A percentile compares a stretch with the other conserved stretches of the same genome.
These are phyloP conservation scores for Aporophyla lueneburgensis DNA, from an alignment of 2,888 invertebrate genomes.

Conservation along the genomic window DNA sequence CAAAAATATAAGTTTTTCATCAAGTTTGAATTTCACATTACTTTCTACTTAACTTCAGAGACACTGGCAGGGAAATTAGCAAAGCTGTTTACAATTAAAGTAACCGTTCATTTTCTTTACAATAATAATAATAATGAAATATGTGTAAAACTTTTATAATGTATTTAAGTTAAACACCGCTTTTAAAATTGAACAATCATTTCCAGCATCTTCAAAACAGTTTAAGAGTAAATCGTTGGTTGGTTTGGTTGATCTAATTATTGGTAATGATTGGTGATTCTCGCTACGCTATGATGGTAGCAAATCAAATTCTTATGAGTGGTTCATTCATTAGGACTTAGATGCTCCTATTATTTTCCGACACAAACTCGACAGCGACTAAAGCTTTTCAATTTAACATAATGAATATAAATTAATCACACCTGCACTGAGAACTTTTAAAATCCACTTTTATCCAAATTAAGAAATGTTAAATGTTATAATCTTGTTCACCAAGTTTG, in stretches of 20 bases:
- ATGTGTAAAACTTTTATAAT: not conserved
- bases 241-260: too few species aligned
- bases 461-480: slow-evolving; percentile 61
- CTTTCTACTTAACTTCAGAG: not conserved
- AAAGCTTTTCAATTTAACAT: slow-evolving; percentile 1
- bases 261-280: slow-evolving; percentile 6
- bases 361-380: not conserved
- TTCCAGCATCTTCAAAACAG: not conserved
- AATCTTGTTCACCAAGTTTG: slow-evolving; percentile 76
- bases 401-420: slow-evolving; percentile 47
- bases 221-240: not conserved
- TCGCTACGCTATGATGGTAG: slow-evolving; percentile 5
- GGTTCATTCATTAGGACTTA: slow-evolving; percentile 6
- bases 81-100: not conserved
- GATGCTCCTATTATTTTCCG: slow-evolving; percentile 6
- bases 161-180: not conserved
- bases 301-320: slow-evolving; percentile 4
- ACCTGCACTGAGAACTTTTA: slow-evolving; percentile 58
- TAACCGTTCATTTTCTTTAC: not conserved
- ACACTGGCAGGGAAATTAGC: not conserved
- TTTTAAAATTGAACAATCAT: not conserved
- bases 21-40: not conserved
- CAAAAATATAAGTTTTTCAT: not conserved
- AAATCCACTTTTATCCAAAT: slow-evolving; percentile 55
- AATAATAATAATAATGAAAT: not conserved